Conservation (phyloP, 2,888 invertebrate genomes). For the Zhuqinia jingwanae region DNA sequence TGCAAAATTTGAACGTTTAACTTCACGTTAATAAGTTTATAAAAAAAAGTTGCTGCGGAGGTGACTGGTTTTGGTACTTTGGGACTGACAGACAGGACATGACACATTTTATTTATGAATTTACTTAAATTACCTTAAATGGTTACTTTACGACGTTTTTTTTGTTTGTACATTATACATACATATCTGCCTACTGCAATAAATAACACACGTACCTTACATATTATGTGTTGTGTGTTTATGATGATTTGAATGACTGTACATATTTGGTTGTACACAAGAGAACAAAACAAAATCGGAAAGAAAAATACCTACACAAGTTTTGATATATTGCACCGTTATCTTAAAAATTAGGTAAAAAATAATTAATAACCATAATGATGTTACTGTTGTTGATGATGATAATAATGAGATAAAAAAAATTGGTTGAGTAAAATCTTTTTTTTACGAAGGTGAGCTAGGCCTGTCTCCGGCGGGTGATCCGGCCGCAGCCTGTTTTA, state of each 20-base stretch:
- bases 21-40: no score
- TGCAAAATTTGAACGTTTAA: no score
- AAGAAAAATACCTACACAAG: neutral
- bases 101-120: no score
- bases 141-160: no score
- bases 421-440: neutral
- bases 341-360: slow-evolving; percentile 43
- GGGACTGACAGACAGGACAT: neutral
- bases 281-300: neutral
- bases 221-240: no score
- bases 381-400: no score
- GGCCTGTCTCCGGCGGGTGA: slow-evolving; percentile 62
- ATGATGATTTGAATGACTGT: neutral
- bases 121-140: slow-evolving; percentile 15
- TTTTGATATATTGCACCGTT: slow-evolving; percentile 63
- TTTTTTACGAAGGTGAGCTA: slow-evolving; percentile 62
- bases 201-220: no score
- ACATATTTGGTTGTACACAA: slow-evolving; percentile 28
- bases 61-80: slow-evolving; percentile 6
- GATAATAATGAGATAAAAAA: slow-evolving; percentile 8
- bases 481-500: slow-evolving; percentile 71
- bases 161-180: no score
- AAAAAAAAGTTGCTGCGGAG: slow-evolving; percentile 16
- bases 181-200: no score
- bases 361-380: neutral